phyloP scores from a whole-genome alignment of 2,113 vertebrate species.

The Oxyruncus cristatus region DNA sequence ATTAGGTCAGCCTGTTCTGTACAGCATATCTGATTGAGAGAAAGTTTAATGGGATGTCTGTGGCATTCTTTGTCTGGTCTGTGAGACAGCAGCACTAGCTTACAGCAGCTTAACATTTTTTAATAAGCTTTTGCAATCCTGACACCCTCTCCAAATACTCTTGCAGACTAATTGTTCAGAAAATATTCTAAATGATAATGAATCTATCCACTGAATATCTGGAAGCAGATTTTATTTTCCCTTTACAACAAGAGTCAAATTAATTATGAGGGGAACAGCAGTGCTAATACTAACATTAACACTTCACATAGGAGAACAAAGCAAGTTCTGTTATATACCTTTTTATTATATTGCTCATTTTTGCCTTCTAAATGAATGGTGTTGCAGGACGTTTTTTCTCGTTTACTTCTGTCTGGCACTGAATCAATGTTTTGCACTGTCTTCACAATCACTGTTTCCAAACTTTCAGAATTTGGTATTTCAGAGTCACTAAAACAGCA shows the following conservation, averaged over 20 bases:
- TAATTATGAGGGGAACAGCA: background rate
- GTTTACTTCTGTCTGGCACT: slow-evolving; percentile 20
- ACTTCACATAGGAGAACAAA: background rate
- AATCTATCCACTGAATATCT: background rate
- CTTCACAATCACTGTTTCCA: slow-evolving; percentile 58
- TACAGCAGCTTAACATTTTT: background rate
- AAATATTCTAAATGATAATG: background rate
- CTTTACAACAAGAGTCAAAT: background rate
- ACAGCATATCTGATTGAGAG: background rate
- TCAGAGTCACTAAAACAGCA: slow-evolving; percentile 67
- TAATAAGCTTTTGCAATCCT: background rate
- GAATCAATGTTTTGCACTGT: slow-evolving; percentile 37
- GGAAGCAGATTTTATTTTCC: background rate
- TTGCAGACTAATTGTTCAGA: background rate
- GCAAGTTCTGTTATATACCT: slow-evolving; percentile 31
- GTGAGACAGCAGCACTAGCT: background rate
- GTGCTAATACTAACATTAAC: background rate
- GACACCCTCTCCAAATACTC: background rate
- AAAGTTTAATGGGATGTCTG: background rate
- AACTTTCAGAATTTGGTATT: slow-evolving; percentile 46
- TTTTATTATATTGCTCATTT: background rate
- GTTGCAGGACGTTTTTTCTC: slow-evolving; percentile 9
- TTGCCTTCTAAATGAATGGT: background rate
- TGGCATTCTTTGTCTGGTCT: background rate
- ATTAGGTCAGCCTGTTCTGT: background rate